Base-by-base conservation (phyloP, 2,797 vertebrate genomes). In the Alcedo quadribrachys region DNA sequence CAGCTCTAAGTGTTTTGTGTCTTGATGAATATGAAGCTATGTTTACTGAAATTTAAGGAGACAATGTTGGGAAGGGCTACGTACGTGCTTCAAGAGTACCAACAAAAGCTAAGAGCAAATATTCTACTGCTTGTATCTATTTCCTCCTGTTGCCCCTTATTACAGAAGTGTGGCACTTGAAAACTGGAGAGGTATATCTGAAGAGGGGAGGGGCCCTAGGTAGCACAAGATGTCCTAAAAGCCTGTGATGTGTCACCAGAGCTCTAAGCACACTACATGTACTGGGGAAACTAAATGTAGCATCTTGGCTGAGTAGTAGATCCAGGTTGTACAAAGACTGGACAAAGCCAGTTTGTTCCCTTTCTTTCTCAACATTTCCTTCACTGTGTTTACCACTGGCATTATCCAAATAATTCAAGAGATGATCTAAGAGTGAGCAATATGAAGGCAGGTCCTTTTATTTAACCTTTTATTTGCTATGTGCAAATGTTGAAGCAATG, bases 391-490 rank as follows among this genome's bases (percentile, higher is more conserved):
- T 94, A 88, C 71, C 32, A 58, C 75, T 84, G 68, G 10, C 16
- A 48, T 92, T 57, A 76, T 55, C 54, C 71, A 94, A 8, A 69
- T 73, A 69, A 77, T 73, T 73, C 3, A 35, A 57, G 51, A 81
- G 46, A 63, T 92, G 79, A 95, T 80, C 83, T 88, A 85, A 84
- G 86, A 89, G 19, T 85, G 88, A 91, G 82, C 67, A 77, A 83
- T 81, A 70, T 57, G 43, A 65, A 70, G 51, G 28, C 73, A 85
- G 13, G 21, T 42, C 61, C 57, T 74, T 87, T 51, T 62, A 66
- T 79, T 95, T 93, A 90, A 89, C 92, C 54, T 84, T 58, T 85
- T 81, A 74, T 86, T 87, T 93, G 79, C 74, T 77, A 18, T 74
- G 37, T 43, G 43, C 40, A 79, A 32, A 86, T 93, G 88, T 60